Conservation (phyloP, 2,797 vertebrate genomes). For the Erithacus rubecula region DNA sequence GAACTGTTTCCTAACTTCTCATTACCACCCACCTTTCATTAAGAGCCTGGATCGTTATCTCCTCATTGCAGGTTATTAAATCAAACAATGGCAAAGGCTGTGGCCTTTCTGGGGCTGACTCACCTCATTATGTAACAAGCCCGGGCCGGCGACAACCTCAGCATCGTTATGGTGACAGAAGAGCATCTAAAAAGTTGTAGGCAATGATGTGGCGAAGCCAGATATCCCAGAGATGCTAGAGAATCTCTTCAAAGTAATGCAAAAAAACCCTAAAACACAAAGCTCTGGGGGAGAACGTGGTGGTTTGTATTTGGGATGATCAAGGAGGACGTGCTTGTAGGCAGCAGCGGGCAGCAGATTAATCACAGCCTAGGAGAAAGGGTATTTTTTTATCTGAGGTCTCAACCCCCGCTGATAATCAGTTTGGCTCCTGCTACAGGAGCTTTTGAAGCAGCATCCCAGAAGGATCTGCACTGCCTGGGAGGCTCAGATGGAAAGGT, state of each 20-base stretch:
- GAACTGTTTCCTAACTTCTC: slow-evolving; percentile 24
- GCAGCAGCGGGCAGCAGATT: not conserved
- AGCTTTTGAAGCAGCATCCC: not conserved
- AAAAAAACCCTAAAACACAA: not conserved
- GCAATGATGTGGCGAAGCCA: not conserved
- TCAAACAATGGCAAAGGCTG: slow-evolving; percentile 35
- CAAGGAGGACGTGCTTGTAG: not conserved
- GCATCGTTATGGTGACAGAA: not conserved
- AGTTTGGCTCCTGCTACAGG: not conserved
- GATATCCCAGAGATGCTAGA: not conserved
- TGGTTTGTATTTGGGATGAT: not conserved
- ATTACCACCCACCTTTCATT: slow-evolving; percentile 51
- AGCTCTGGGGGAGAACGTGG: not conserved
- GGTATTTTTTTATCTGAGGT: not conserved
- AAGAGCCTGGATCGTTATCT: slow-evolving; percentile 36
- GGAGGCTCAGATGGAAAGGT: not conserved
- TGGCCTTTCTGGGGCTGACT: slow-evolving; percentile 26
- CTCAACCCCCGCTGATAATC: not conserved
- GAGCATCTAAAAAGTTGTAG: not conserved
- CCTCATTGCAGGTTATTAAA: slow-evolving; percentile 44
- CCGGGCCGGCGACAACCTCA: slow-evolving; percentile 6
- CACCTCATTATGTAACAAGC: slow-evolving; percentile 17
- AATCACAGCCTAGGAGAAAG: not conserved
- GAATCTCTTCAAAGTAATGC: not conserved
- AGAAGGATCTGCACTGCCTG: not conserved